A percentile compares a stretch with the other conserved stretches of the same genome.
Evolutionary conservation across 2,113 vertebrate species (phyloP).

Genomic region (Passerina amoena): DNA sequence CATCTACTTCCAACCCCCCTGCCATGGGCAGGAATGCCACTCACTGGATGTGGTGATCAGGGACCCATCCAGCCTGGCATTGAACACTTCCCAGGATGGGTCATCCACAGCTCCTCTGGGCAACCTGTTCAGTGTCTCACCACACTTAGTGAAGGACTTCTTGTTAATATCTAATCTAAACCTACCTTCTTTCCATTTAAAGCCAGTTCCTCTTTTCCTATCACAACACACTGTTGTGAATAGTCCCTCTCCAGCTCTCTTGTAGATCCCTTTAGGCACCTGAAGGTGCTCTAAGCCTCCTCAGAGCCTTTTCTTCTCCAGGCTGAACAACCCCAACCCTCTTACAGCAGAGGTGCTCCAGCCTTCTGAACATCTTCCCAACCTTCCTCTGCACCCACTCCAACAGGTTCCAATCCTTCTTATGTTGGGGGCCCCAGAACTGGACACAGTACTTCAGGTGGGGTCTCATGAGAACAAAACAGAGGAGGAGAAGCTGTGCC

Average conservation of each 20-base stretch:
- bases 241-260: not conserved
- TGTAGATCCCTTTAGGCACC: not conserved
- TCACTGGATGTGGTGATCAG: not conserved
- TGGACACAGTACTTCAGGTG: too few relatives aligned
- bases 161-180: not conserved
- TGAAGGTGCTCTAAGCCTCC: not conserved
- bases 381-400: not conserved
- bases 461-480: not conserved
- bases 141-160: not conserved
- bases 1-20: not conserved
- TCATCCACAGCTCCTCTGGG: not conserved
- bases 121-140: not conserved
- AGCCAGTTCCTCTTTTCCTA: not conserved
- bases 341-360: not conserved
- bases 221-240: not conserved
- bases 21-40: too few relatives aligned
- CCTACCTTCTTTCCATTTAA: not conserved
- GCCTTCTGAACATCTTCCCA: too few relatives aligned
- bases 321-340: not conserved
- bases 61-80: not conserved
- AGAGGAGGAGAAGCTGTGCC: not conserved
- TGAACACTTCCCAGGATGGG: not conserved
- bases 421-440: not conserved
- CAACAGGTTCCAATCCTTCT: accelerated
- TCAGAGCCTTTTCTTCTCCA: not conserved